phyloP scores from a whole-genome alignment of 2,888 invertebrate genomes.

The Noctua janthina region DNA sequence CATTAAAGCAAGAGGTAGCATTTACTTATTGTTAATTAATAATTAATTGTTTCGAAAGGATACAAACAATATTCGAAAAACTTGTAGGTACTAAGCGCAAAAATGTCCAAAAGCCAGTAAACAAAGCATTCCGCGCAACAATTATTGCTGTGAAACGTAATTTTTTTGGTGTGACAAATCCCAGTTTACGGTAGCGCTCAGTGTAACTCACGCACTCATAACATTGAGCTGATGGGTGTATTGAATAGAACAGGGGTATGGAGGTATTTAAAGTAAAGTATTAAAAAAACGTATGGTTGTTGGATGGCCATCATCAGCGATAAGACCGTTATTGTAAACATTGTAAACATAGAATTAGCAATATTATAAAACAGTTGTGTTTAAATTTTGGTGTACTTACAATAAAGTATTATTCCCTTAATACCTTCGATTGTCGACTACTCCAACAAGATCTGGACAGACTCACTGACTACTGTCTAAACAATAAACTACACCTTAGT shows the following conservation, averaged over 20 bases:
- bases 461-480: no score
- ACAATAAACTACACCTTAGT: no score
- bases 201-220: neutral
- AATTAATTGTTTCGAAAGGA: neutral
- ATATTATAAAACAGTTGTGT: no score
- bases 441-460: no score
- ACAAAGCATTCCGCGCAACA: neutral
- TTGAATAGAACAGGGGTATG: neutral
- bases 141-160: neutral
- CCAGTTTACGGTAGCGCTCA: neutral
- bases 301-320: no score
- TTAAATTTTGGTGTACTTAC: no score
- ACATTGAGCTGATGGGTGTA: neutral
- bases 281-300: neutral
- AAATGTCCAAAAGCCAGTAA: neutral
- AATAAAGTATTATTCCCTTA: no score
- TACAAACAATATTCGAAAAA: neutral
- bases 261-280: neutral
- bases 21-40: neutral
- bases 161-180: neutral
- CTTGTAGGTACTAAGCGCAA: neutral
- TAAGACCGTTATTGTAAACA: no score
- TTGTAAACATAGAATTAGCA: no score
- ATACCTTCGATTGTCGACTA: no score
- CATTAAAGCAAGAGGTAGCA: constrained; percentile 1